phyloP scores from a whole-genome alignment of 2,888 invertebrate genomes.

The Ochropacha duplaris region DNA sequence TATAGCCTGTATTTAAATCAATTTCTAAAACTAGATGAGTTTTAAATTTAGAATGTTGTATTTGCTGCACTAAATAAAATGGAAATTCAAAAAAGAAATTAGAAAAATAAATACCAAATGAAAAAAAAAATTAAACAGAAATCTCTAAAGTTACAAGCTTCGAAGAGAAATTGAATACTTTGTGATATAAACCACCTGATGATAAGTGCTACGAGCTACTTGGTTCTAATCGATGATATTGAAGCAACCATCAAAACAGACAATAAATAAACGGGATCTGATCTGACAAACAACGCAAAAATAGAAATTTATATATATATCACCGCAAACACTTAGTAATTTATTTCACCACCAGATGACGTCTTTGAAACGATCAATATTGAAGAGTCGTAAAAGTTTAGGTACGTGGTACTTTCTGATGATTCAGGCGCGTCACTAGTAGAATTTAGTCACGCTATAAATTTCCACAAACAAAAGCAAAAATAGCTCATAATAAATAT shows the following conservation, averaged over 20 bases:
- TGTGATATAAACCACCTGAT: not conserved
- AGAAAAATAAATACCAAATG: too few relatives aligned
- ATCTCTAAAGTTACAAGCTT: too few relatives aligned
- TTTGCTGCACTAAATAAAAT: too few relatives aligned
- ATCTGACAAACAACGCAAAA: not conserved
- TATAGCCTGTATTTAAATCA: not conserved
- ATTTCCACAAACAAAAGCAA: not conserved
- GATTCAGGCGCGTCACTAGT: slow-evolving; percentile 8
- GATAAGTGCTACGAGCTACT: not conserved
- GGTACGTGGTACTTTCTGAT: slow-evolving; percentile 25
- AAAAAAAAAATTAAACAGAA: too few relatives aligned
- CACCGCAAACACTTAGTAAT: slow-evolving; percentile 33
- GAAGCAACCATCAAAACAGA: not conserved
- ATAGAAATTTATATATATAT: not conserved
- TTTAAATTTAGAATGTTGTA: too few relatives aligned
- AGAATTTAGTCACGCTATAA: not conserved
- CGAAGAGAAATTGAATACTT: not conserved
- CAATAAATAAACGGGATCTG: not conserved
- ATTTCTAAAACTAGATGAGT: too few relatives aligned
- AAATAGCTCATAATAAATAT: not conserved
- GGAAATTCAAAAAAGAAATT: too few relatives aligned
- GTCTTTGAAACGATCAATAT: slow-evolving; percentile 34
- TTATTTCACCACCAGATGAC: slow-evolving; percentile 37
- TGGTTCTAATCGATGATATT: not conserved
- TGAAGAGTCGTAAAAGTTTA: slow-evolving; percentile 28